A percentile compares a stretch with the other conserved stretches of the same genome.
phyloP scores from a whole-genome alignment of 1,140 invertebrate genomes.

The Brachionus rubens region DNA sequence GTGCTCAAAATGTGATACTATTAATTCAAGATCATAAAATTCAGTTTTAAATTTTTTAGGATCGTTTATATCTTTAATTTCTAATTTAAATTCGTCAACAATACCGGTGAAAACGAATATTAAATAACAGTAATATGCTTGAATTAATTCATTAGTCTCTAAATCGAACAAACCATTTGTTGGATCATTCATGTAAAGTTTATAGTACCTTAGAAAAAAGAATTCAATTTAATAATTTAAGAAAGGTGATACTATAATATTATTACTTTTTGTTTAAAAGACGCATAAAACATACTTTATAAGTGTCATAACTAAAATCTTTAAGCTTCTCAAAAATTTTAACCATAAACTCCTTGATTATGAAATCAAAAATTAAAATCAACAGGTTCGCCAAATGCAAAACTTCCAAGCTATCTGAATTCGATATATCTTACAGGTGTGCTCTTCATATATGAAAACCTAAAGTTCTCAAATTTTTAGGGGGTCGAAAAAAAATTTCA shows the following conservation, averaged over 20 bases:
- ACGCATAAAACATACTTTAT: slow-evolving; percentile 7
- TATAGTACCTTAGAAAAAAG: slow-evolving; percentile 1
- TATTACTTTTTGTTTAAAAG: slow-evolving; percentile 12
- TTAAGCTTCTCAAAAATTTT: not conserved
- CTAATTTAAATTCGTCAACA: not conserved
- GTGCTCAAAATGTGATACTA: slow-evolving; percentile 1
- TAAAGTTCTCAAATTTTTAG: no score
- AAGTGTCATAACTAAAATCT: not conserved
- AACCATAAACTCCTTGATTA: slow-evolving; percentile 21
- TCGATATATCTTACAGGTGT: no score
- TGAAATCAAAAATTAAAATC: no score
- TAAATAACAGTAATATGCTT: slow-evolving; percentile 18
- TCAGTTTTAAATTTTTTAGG: not conserved
- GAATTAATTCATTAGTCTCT: not conserved
- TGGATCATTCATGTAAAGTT: slow-evolving; percentile 5
- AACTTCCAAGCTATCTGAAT: no score
- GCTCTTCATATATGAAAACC: no score
- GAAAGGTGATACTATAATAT: not conserved
- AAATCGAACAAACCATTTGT: not conserved
- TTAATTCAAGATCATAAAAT: not conserved
- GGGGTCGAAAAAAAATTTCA: no score
- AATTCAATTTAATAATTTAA: not conserved
- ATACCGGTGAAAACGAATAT: slow-evolving; percentile 16
- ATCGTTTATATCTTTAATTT: slow-evolving; percentile 17
- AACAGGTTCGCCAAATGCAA: no score